Percentiles rank a stretch among this genome's conserved stretches.
phyloP scores from a whole-genome alignment of 2,888 invertebrate genomes.

The Fabriciana adippe region DNA sequence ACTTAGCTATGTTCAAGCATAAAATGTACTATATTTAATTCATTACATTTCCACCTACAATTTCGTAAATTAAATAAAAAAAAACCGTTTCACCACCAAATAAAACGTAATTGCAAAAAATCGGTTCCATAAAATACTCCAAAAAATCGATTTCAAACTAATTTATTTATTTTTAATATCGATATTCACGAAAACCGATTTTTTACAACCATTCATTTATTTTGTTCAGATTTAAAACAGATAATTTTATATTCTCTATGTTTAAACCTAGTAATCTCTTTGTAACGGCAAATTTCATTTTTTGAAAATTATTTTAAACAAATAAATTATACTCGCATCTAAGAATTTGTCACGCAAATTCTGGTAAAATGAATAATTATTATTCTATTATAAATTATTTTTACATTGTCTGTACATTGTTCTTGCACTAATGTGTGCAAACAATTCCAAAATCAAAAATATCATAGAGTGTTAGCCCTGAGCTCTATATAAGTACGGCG shows the following conservation, averaged over 20 bases:
- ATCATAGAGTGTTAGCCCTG: slow-evolving; percentile 21
- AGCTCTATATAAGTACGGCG: slow-evolving; percentile 1
- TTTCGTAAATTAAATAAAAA: slow-evolving; percentile 41
- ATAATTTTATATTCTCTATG: slow-evolving; percentile 11
- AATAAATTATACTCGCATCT: slow-evolving; percentile 26
- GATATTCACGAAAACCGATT: slow-evolving; percentile 9
- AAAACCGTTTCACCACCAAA: slow-evolving; percentile 29
- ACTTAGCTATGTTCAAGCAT: slow-evolving; percentile 78
- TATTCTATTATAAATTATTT: slow-evolving; percentile 46
- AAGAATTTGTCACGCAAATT: slow-evolving; percentile 36
- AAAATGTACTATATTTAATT: slow-evolving; percentile 75
- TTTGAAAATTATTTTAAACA: slow-evolving; percentile 20
- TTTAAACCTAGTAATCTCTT: slow-evolving; percentile 32
- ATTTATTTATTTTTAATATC: slow-evolving; percentile 4
- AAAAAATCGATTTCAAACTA: slow-evolving; percentile 13
- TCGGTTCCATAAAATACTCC: not conserved
- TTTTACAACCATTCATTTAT: slow-evolving; percentile 17
- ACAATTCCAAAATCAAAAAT: slow-evolving; percentile 22
- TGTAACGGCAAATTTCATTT: slow-evolving; percentile 22
- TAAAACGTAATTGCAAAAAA: slow-evolving; percentile 28
- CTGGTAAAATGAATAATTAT: slow-evolving; percentile 29
- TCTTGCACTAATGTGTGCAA: slow-evolving; percentile 32
- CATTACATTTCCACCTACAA: slow-evolving; percentile 65
- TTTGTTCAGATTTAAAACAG: slow-evolving; percentile 13
- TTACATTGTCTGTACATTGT: slow-evolving; percentile 45